Conservation (phyloP, 1,140 invertebrate genomes). For the Lethocerus indicus region DNA sequence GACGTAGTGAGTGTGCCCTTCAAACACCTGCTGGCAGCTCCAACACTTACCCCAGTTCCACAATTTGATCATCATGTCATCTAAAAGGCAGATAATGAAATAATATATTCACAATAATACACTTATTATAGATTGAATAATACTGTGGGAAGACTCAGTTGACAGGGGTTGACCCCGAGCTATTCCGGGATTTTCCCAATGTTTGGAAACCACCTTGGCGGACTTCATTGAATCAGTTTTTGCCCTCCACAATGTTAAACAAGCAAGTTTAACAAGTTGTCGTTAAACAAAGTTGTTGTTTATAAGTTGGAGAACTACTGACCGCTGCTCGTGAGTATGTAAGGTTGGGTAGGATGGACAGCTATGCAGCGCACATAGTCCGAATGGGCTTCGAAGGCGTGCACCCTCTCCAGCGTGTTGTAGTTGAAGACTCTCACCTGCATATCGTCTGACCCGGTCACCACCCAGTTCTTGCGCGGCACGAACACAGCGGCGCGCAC, state of each 20-base stretch:
- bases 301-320: no score
- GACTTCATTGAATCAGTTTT: no score
- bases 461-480: constrained; percentile 94
- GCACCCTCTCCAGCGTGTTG: constrained; percentile 90
- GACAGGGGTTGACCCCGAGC: no score
- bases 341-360: constrained; percentile 94
- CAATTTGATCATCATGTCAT: constrained; percentile 97
- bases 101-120: constrained; percentile 11
- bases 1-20: constrained; percentile 97
- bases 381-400: constrained; percentile 94
- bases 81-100: constrained; percentile 28
- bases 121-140: no score
- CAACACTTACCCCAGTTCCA: constrained; percentile 99
- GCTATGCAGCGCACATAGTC: constrained; percentile 95
- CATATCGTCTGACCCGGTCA: constrained; percentile 95
- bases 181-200: no score
- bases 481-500: constrained; percentile 93
- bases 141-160: no score
- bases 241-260: no score
- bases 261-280: no score
- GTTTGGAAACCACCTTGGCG: no score
- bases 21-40: constrained; percentile 92
- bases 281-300: no score
- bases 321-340: constrained; percentile 93
- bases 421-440: constrained; percentile 95